phyloP scores from a whole-genome alignment of 2,888 invertebrate genomes.

The Cyaniris semiargus region DNA sequence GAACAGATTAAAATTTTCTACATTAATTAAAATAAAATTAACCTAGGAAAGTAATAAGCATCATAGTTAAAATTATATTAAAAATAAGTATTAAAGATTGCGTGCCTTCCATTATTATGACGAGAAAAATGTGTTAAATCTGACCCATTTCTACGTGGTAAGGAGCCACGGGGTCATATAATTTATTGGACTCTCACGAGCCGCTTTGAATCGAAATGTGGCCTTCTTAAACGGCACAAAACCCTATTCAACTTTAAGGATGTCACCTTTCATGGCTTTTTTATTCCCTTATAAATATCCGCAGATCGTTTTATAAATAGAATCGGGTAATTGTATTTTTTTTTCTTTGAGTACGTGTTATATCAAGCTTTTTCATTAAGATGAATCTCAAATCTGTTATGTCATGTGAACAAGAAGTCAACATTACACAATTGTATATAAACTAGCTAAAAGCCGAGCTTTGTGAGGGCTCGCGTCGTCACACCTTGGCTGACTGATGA shows the following conservation, averaged over 20 bases:
- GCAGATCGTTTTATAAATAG: not conserved
- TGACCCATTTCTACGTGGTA: not conserved
- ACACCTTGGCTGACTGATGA: no score
- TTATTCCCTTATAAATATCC: not conserved
- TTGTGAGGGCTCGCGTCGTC: no score
- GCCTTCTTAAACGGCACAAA: constrained; percentile 18
- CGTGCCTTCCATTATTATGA: not conserved
- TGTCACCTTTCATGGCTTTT: not conserved
- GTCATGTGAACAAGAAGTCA: no score
- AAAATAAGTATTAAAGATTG: not conserved
- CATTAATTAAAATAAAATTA: no score
- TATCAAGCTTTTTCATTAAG: no score
- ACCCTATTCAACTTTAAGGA: constrained; percentile 19
- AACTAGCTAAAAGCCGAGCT: no score
- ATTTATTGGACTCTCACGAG: constrained; percentile 25
- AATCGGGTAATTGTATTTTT: not conserved
- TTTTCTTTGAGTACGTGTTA: not conserved
- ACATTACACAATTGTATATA: no score
- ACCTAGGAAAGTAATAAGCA: no score
- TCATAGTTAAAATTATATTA: not conserved
- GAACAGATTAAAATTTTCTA: no score
- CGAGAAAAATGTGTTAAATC: not conserved
- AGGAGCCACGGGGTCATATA: constrained; percentile 13
- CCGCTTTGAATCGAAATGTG: constrained; percentile 23
- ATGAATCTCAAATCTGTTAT: no score